Conservation (phyloP, 2,797 vertebrate species). For the Echeneis naucrates region DNA sequence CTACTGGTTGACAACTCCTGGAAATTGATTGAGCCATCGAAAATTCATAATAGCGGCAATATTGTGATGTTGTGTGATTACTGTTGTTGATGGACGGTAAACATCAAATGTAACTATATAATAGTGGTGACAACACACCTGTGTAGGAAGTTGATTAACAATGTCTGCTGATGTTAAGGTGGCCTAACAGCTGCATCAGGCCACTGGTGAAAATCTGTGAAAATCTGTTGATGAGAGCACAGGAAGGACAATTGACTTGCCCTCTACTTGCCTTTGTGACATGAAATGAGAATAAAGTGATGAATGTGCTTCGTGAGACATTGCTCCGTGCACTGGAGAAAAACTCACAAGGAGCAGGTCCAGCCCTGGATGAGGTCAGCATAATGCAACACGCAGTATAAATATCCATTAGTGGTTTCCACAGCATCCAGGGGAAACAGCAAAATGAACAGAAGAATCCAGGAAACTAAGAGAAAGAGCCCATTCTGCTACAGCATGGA, state of each 20-base stretch:
- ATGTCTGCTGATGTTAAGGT: not conserved
- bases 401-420: not conserved
- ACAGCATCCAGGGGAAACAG: not conserved
- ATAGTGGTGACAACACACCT: not conserved
- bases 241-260: no score
- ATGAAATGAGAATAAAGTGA: not conserved
- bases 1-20: not conserved
- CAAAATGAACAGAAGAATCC: not conserved
- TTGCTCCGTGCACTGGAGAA: not conserved
- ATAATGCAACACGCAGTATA: not conserved
- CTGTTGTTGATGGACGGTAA: not conserved
- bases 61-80: not conserved
- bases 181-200: not conserved
- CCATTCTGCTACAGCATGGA: not conserved
- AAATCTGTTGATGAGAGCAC: not conserved
- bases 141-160: not conserved
- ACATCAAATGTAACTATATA: not conserved
- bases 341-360: not conserved
- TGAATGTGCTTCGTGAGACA: not conserved
- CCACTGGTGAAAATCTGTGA: no score
- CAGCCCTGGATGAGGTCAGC: not conserved
- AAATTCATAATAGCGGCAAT: not conserved
- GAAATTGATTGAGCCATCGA: not conserved
- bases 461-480: no score
- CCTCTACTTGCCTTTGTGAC: not conserved